Conservation (phyloP, 2,888 invertebrate genomes). For the Rutpela maculata region DNA sequence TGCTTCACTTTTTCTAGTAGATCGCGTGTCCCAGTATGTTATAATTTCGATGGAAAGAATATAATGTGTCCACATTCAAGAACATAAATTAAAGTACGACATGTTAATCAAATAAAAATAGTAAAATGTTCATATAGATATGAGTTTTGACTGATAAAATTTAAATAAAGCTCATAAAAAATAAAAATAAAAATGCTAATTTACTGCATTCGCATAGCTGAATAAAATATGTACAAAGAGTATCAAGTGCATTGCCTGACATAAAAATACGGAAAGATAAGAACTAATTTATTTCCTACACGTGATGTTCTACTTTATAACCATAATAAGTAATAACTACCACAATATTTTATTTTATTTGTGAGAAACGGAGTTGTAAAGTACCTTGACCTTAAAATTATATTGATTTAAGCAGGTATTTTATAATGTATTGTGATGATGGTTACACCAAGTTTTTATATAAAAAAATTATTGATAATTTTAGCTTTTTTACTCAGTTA, state of each 20-base stretch:
- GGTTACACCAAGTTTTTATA: neutral
- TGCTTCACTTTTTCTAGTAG: too few species aligned
- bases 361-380: neutral
- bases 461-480: neutral
- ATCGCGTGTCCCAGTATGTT: too few species aligned
- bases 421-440: neutral
- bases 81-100: too few species aligned
- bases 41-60: too few species aligned
- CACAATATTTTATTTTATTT: constrained; percentile 3
- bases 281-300: neutral
- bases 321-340: neutral
- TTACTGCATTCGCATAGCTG: too few species aligned
- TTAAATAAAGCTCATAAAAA: too few species aligned
- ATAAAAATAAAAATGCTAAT: too few species aligned
- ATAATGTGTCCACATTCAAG: too few species aligned
- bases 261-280: neutral
- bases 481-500: too few species aligned
- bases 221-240: neutral
- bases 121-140: too few species aligned
- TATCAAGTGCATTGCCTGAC: neutral
- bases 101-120: too few species aligned
- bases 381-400: neutral
- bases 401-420: neutral
- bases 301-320: neutral
- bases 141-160: too few species aligned